A percentile compares a stretch with the other conserved stretches of the same genome.
Conservation (phyloP, 2,113 vertebrate genomes). For the Xyliphius kryptos region DNA sequence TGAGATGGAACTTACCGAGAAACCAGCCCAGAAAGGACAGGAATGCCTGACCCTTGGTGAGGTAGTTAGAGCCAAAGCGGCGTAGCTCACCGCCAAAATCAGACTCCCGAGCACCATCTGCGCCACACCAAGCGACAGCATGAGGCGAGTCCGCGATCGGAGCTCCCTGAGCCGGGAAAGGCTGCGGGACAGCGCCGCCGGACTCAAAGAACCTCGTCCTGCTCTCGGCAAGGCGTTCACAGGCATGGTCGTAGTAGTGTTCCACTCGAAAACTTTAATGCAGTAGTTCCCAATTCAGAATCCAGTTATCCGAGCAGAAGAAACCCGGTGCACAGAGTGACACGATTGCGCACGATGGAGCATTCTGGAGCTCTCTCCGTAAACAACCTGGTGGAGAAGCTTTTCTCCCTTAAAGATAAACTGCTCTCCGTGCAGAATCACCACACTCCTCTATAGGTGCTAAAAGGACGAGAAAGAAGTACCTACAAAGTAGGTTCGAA, state of each 20-base stretch:
- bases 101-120: constrained; percentile 94
- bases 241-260: constrained; percentile 54
- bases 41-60: constrained; percentile 92
- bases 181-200: constrained; percentile 80
- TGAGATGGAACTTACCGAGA: constrained; percentile 78
- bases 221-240: constrained; percentile 63
- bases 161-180: constrained; percentile 80
- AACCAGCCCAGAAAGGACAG: constrained; percentile 96
- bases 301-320: background rate
- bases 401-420: no score
- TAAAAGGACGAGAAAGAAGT: no score
- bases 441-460: no score
- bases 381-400: no score
- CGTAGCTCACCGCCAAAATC: constrained; percentile 94
- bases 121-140: constrained; percentile 86
- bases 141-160: constrained; percentile 81
- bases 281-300: constrained; percentile 5
- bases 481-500: no score
- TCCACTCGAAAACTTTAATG: constrained; percentile 19
- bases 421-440: no score
- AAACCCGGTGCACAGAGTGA: constrained; percentile 7
- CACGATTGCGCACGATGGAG: constrained; percentile 19
- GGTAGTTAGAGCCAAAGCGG: constrained; percentile 90
- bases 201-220: constrained; percentile 74
- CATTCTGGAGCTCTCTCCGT: constrained; percentile 5